Conservation (phyloP, 2,797 vertebrate species). For the Hippopotamyrus pictus region DNA sequence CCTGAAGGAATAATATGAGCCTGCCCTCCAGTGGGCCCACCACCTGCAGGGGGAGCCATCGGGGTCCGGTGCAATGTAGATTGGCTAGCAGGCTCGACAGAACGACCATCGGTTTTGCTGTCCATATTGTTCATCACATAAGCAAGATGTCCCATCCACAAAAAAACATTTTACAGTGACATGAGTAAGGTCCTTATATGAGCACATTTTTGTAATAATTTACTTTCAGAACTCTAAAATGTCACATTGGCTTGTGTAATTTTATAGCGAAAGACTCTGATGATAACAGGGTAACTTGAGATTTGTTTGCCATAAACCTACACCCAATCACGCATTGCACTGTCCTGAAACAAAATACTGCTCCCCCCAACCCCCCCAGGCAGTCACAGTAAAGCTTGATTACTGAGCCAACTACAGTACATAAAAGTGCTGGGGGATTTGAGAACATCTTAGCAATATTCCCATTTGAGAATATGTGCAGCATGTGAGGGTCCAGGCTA, state of each 20-base stretch:
- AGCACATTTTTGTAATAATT: not conserved
- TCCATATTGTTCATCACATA: not conserved
- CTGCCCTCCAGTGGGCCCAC: not conserved
- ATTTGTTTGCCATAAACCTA: slow-evolving; percentile 8
- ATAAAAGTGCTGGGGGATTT: not conserved
- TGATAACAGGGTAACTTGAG: not conserved
- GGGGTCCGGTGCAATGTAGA: not conserved
- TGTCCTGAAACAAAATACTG: slow-evolving; percentile 20
- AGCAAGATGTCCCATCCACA: not conserved
- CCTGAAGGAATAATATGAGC: not conserved
- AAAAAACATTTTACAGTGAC: not conserved
- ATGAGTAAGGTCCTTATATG: not conserved
- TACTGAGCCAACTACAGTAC: not conserved
- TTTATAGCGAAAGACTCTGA: not conserved
- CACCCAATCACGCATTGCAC: not conserved
- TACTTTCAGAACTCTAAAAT: slow-evolving; percentile 3
- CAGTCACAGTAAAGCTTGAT: not conserved
- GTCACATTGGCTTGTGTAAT: not conserved
- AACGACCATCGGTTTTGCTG: not conserved
- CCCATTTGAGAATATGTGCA: not conserved
- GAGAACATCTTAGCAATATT: not conserved
- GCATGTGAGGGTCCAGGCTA: not conserved
- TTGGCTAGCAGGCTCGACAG: not conserved
- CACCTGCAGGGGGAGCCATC: not conserved
- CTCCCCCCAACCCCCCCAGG: not conserved